A percentile compares a stretch with the other conserved stretches of the same genome.
Evolutionary conservation across 2,797 vertebrate genomes (phyloP).

Genomic region (Hyperoplus lanceolatus): DNA sequence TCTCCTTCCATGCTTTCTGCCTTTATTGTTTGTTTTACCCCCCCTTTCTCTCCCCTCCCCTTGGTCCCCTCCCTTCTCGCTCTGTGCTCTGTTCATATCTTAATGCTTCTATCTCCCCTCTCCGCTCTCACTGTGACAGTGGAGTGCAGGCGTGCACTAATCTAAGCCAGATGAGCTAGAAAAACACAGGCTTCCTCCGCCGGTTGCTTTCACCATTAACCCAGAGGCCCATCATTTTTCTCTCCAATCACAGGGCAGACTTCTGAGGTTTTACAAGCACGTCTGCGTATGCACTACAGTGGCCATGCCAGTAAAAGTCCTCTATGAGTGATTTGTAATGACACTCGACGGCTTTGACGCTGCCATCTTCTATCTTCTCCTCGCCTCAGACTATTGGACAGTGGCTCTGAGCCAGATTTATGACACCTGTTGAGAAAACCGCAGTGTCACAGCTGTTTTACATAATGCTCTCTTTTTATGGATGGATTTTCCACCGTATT

Average conservation of each 20-base stretch:
- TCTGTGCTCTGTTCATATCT: conserved; percentile 51
- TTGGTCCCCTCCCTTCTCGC: conserved; percentile 13
- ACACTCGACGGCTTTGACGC: conserved; percentile 47
- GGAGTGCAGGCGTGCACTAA: conserved; percentile 74
- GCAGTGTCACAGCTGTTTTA: conserved; percentile 35
- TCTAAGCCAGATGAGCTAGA: conserved; percentile 84
- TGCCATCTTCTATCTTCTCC: conserved; percentile 60
- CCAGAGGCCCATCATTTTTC: conserved; percentile 68
- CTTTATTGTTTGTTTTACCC: conserved; percentile 43
- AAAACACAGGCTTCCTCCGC: conserved; percentile 76
- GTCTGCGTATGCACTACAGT: conserved; percentile 70
- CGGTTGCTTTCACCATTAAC: conserved; percentile 76
- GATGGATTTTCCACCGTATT: conserved; percentile 27
- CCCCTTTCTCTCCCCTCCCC: neutral
- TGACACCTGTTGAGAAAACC: conserved; percentile 68
- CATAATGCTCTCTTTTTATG: conserved; percentile 32
- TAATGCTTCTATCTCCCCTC: conserved; percentile 70
- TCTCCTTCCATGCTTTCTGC: conserved; percentile 37
- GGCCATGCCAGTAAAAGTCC: conserved; percentile 66
- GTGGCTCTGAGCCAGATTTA: conserved; percentile 39
- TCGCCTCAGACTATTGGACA: conserved; percentile 37
- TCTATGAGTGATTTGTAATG: conserved; percentile 74
- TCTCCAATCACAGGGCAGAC: conserved; percentile 69
- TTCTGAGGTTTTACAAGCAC: conserved; percentile 75
- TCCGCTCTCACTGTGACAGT: conserved; percentile 72